Base-by-base conservation (phyloP, 2,797 vertebrate species). In the Apodemus agrarius region DNA sequence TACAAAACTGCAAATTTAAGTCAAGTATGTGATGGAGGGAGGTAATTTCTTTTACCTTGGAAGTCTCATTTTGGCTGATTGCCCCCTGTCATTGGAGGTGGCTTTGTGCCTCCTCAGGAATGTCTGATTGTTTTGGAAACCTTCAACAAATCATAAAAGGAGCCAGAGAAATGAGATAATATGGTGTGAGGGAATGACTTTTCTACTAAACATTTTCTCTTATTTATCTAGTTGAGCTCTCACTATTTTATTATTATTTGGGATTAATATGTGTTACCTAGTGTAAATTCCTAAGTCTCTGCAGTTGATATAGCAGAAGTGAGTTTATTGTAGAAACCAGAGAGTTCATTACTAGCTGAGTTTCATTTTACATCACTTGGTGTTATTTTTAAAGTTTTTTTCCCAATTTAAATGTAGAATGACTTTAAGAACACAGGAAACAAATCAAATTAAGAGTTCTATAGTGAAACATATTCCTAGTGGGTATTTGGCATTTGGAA, bases 231-330 rank as follows among this genome's bases (percentile, higher is more conserved):
- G 97, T 93, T 98, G 93, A 97, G 40, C 26, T 96, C 63, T 97
- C 91, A 97, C 81, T 96, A 98, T 96, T 98, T 74, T 96, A 85
- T 97, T 98, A 97, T 97, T 95, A 97, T 78, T 95, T 91, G 65
- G 91, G 90, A 34, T n/a, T n/a, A n/a, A n/a, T 14, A 89, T 97
- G 54, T 94, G 67, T 97, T 97, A 91, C 65, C 65, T 97, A 65
- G 54, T 95, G 93, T 96, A 96, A 97, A 97, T 97, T 98, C 31
- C 61, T 80, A 94, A 81, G 88, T 96, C 46, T 72, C 31, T 80
- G 78, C 10, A 97, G 26, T 85, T 96, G 96, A 93, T 96, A 96
- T 95, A 90, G 92, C 87, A 97, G n/a, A 86, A 96, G 57, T 89
- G 46, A 7, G 61, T 96, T 98, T 97, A 95, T 95, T 98, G 90